Evolutionary conservation across 1,140 invertebrate genomes (phyloP).

Genomic region (Atta colombica): DNA sequence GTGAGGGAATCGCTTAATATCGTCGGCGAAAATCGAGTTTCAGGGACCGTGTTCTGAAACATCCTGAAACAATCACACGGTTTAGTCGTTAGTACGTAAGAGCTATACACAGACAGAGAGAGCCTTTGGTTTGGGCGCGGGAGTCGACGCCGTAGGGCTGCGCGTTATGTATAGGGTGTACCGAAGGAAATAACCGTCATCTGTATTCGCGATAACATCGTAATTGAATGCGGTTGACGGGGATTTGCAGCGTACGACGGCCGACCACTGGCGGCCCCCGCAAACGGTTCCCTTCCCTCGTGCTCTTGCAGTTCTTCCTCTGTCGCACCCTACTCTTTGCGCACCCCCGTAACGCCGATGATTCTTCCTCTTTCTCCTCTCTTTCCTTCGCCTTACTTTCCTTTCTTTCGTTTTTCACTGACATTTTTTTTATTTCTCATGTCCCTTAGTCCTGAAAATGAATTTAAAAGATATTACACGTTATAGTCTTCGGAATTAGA

Average conservation of each 20-base stretch:
- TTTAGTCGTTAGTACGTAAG: slow-evolving; percentile 76
- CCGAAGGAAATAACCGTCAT: slow-evolving; percentile 88
- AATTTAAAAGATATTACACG: not conserved
- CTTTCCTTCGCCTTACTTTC: not conserved
- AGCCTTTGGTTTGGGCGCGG: slow-evolving; percentile 80
- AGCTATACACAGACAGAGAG: slow-evolving; percentile 68
- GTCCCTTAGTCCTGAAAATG: not conserved
- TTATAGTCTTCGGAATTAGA: not conserved
- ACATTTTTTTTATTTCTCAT: slow-evolving; percentile 19
- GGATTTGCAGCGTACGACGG: slow-evolving; percentile 85
- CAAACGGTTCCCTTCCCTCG: slow-evolving; percentile 70
- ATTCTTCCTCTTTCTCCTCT: slow-evolving; percentile 9
- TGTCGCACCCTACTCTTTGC: slow-evolving; percentile 30
- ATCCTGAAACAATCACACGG: slow-evolving; percentile 86
- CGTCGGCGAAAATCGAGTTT: slow-evolving; percentile 67
- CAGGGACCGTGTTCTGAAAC: slow-evolving; percentile 75
- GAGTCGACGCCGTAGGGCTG: slow-evolving; percentile 76
- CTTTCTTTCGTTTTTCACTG: not conserved
- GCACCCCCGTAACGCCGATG: slow-evolving; percentile 6
- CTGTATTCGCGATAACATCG: slow-evolving; percentile 88
- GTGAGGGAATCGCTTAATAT: slow-evolving; percentile 33
- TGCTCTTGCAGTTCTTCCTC: slow-evolving; percentile 65
- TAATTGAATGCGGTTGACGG: slow-evolving; percentile 88
- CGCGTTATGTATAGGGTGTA: slow-evolving; percentile 86
- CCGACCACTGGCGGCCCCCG: slow-evolving; percentile 73